phyloP scores from a whole-genome alignment of 2,888 invertebrate genomes.

The Ceratothoa steindachneri region DNA sequence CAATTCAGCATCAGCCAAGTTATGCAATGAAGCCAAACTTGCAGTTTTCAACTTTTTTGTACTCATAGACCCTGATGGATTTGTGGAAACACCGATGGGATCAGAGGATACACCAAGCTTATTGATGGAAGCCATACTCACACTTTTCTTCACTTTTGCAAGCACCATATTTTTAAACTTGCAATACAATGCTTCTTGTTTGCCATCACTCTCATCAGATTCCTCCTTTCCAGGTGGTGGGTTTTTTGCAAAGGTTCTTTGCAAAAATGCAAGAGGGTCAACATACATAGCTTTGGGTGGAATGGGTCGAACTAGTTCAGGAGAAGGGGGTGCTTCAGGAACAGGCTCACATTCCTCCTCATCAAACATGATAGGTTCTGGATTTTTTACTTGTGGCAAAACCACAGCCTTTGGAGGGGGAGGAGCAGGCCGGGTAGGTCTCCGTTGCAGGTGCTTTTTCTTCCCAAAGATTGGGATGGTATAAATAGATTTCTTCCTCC shows the following conservation, averaged over 20 bases:
- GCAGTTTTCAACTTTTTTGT: conserved; percentile 36
- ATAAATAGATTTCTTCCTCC: conserved; percentile 45
- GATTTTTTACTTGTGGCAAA: conserved; percentile 29
- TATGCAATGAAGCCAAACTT: conserved; percentile 44
- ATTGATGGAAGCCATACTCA: conserved; percentile 39
- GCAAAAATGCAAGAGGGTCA: conserved; percentile 43
- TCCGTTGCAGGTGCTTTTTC: conserved; percentile 33
- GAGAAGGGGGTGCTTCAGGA: conserved; percentile 46
- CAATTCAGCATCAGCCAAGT: conserved; percentile 37
- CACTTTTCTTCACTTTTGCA: conserved; percentile 36
- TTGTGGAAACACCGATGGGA: conserved; percentile 20
- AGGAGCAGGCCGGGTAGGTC: conserved; percentile 45
- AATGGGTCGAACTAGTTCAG: conserved; percentile 37
- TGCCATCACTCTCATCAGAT: conserved; percentile 11
- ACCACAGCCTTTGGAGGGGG: conserved; percentile 36
- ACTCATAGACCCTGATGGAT: conserved; percentile 21
- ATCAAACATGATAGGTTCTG: conserved; percentile 37
- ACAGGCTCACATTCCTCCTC: conserved; percentile 45
- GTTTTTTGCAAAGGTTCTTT: conserved; percentile 34
- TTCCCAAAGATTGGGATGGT: conserved; percentile 42
- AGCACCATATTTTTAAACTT: conserved; percentile 42
- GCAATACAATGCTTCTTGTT: conserved; percentile 36
- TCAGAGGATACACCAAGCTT: conserved; percentile 26
- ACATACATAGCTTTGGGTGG: conserved; percentile 46
- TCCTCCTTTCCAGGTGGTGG: conserved; percentile 19